These are phyloP conservation scores for Ectobius pallidus DNA, from an alignment of 2,888 invertebrate species.

Conservation along the genomic window DNA sequence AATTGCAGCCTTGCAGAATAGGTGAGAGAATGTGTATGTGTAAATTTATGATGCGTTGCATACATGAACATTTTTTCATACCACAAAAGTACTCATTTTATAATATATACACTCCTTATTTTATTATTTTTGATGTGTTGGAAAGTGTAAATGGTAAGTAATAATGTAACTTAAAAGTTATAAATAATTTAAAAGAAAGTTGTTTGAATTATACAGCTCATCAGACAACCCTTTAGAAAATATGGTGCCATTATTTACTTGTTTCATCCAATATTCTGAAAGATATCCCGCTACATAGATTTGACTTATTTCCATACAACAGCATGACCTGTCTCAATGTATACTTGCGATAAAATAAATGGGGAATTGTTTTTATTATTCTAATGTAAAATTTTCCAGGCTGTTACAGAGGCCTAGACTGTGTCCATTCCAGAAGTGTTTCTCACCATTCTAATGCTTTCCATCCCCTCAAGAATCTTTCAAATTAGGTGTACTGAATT, in stretches of 20 bases:
- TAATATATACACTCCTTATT: background rate
- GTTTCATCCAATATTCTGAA: background rate
- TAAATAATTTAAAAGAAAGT: background rate
- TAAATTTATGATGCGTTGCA: background rate
- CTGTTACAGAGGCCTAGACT: constrained; percentile 10
- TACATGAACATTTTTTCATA: background rate
- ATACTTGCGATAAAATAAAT: background rate
- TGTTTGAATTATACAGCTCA: background rate
- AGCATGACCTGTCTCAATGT: background rate
- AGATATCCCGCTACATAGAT: background rate
- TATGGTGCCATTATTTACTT: background rate
- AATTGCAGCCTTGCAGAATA: background rate
- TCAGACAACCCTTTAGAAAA: background rate
- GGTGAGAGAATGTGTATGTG: background rate
- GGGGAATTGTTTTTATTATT: background rate
- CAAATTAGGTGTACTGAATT: background rate
- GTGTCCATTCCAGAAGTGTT: constrained; percentile 19
- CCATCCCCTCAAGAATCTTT: background rate
- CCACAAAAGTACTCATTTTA: background rate
- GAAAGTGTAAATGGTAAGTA: constrained; percentile 2
- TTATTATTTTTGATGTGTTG: background rate
- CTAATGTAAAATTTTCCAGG: constrained; percentile 14
- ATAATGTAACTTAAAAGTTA: no score
- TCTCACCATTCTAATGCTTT: background rate
- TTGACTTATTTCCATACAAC: background rate